Conservation (phyloP, 2,113 vertebrate genomes). For the Calcarius ornatus region DNA sequence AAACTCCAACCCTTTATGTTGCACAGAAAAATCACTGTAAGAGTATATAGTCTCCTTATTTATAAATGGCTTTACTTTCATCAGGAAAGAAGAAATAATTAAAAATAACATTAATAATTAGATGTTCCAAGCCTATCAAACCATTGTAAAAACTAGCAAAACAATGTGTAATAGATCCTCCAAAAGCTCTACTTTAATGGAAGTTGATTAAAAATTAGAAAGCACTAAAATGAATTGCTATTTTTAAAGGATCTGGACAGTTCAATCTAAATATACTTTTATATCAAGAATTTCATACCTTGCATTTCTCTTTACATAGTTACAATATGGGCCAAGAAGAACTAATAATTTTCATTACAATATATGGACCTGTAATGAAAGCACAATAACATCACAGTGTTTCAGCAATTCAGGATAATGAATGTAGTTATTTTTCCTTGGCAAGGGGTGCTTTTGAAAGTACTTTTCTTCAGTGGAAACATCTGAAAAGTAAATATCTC, state of each 20-base stretch:
- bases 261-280: background rate
- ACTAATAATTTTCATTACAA: background rate
- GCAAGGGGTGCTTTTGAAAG: background rate
- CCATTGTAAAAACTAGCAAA: background rate
- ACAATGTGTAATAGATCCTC: background rate
- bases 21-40: background rate
- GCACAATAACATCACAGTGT: background rate
- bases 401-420: background rate
- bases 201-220: background rate
- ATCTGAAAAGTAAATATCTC: background rate
- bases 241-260: background rate
- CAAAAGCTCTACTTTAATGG: background rate
- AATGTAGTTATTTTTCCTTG: background rate
- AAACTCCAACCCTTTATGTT: rapidly evolving
- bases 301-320: background rate
- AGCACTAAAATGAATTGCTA: background rate
- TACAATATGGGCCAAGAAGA: background rate
- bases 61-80: background rate
- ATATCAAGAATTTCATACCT: background rate
- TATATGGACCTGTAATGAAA: background rate
- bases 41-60: background rate
- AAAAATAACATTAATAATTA: background rate
- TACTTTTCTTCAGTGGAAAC: constrained; percentile 13
- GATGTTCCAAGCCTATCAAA: background rate
- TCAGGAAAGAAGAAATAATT: background rate